These are phyloP conservation scores for Ardeotis arabs DNA, from an alignment of 2,113 vertebrate species.

Conservation along the genomic window DNA sequence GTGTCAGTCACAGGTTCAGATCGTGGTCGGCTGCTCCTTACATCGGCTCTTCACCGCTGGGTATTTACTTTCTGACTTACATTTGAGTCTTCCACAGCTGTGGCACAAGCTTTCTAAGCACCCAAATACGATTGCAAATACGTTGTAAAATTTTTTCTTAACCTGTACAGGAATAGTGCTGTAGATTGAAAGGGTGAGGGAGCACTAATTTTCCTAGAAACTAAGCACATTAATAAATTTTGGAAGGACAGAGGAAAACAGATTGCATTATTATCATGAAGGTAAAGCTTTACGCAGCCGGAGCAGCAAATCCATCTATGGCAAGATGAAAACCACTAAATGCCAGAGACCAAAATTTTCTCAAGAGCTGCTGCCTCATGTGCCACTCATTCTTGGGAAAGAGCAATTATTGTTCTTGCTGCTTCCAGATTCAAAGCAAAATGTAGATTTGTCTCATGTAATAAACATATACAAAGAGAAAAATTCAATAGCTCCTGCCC, in stretches of 20 bases:
- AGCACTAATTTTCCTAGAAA: neutral
- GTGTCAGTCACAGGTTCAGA: neutral
- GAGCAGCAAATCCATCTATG: neutral
- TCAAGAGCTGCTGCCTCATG: neutral
- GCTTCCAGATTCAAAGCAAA: neutral
- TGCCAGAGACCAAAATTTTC: neutral
- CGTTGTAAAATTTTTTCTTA: neutral
- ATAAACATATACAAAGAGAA: neutral
- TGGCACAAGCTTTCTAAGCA: neutral
- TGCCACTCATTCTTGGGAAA: rapidly evolving
- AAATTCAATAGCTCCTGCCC: neutral
- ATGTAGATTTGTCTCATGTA: neutral
- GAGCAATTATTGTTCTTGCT: neutral
- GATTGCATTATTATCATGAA: neutral
- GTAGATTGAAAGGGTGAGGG: neutral
- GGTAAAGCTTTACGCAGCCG: neutral
- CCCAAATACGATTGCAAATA: neutral
- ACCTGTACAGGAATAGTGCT: neutral
- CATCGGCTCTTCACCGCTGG: rapidly evolving
- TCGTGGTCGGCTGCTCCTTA: neutral
- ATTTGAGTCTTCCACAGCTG: neutral
- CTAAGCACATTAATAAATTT: neutral
- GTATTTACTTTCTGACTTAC: neutral
- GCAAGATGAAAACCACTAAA: neutral
- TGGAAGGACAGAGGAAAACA: neutral